Evolutionary conservation across 2,888 invertebrate genomes (phyloP).

Genomic region (Cyaniris semiargus): DNA sequence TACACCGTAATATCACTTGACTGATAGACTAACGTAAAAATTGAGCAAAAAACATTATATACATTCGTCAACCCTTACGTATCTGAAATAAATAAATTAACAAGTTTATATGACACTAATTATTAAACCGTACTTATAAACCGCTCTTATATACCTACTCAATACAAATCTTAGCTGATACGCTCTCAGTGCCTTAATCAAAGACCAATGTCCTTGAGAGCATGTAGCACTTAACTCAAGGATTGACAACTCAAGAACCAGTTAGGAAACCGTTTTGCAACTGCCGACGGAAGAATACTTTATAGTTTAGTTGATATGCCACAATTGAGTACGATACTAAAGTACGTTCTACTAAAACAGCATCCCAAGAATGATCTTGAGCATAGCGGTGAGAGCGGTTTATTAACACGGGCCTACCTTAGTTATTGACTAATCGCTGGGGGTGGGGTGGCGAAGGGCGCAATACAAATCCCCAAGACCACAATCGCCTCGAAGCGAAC

Average conservation of each 20-base stretch:
- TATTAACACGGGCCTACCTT: constrained; percentile 42
- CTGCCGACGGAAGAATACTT: not conserved
- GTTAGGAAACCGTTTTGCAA: not conserved
- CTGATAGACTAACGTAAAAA: constrained; percentile 63
- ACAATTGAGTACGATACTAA: not conserved
- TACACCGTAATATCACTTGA: constrained; percentile 81
- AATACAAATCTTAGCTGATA: not conserved
- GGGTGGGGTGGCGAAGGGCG: not conserved
- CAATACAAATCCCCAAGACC: not conserved
- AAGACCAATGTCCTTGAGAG: not conserved
- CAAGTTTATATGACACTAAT: constrained; percentile 67
- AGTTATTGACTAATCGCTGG: constrained; percentile 64
- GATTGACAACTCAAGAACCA: not conserved
- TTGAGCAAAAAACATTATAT: constrained; percentile 67
- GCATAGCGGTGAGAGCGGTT: not conserved
- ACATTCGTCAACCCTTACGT: constrained; percentile 44
- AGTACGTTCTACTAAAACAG: not conserved
- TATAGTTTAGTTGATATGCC: not conserved
- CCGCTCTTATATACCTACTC: not conserved
- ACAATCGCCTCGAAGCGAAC: constrained; percentile 1
- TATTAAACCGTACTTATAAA: not conserved
- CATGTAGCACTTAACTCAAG: not conserved
- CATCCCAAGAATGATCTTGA: not conserved
- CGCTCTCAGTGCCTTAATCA: not conserved
- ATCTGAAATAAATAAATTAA: constrained; percentile 63